These are phyloP conservation scores for Orientallactaga bullata DNA, from an alignment of 2,113 vertebrate genomes.

Conservation along the genomic window DNA sequence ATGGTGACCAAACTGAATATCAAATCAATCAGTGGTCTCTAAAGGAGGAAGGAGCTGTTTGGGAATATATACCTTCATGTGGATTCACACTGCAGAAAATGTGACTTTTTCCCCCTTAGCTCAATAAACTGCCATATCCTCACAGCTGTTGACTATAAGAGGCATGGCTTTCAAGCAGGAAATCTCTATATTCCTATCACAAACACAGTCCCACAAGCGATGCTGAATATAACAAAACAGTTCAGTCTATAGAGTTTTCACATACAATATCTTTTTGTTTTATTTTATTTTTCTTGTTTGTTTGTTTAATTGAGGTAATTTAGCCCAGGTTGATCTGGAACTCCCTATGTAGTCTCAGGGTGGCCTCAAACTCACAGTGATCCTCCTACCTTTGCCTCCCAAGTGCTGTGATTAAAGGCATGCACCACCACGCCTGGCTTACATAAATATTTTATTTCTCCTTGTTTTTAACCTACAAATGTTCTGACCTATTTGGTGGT, in stretches of 20 bases:
- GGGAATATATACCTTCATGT: slow-evolving; percentile 31
- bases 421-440: too few relatives aligned
- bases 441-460: neutral
- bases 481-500: neutral
- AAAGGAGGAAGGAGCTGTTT: slow-evolving; percentile 47
- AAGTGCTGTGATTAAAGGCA: too few relatives aligned
- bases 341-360: too few relatives aligned
- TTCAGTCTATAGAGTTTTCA: neutral
- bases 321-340: too few relatives aligned
- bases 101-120: neutral
- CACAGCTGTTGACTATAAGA: slow-evolving; percentile 45
- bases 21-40: too few relatives aligned
- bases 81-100: slow-evolving; percentile 45
- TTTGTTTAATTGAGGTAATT: too few relatives aligned
- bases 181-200: neutral
- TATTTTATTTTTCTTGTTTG: too few relatives aligned
- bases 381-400: too few relatives aligned
- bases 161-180: slow-evolving; percentile 36
- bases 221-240: neutral
- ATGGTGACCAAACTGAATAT: neutral
- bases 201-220: neutral
- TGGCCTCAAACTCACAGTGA: too few relatives aligned
- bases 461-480: slow-evolving; percentile 1
- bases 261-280: too few relatives aligned
- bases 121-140: slow-evolving; percentile 50